phyloP scores from a whole-genome alignment of 2,888 invertebrate species.

The Epinotia brunnichana region DNA sequence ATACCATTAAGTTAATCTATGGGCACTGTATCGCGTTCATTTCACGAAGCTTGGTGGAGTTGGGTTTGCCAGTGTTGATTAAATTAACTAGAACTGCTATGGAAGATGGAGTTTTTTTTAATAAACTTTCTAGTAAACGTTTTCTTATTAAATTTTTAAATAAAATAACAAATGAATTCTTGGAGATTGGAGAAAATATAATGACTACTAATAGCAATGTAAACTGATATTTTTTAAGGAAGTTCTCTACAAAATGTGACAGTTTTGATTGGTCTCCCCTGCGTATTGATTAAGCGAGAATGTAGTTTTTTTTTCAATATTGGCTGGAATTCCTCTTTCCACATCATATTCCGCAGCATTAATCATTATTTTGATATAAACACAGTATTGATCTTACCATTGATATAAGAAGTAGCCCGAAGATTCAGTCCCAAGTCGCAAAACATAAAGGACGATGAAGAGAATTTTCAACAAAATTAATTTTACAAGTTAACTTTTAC shows the following conservation, averaged over 20 bases:
- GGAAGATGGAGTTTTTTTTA: slow-evolving; percentile 20
- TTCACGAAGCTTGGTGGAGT: slow-evolving; percentile 39
- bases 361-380: no score
- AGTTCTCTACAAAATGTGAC: no score
- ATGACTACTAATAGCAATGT: no score
- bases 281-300: no score
- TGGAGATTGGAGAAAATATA: no score
- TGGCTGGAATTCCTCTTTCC: no score
- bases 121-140: slow-evolving; percentile 1
- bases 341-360: no score
- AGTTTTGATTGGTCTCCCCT: no score
- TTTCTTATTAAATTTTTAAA: background rate
- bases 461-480: background rate
- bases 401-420: background rate
- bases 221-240: no score
- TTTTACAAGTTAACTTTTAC: background rate
- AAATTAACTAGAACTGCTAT: slow-evolving; percentile 34
- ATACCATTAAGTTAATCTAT: slow-evolving; percentile 30
- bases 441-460: background rate
- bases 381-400: background rate
- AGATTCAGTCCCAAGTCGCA: background rate
- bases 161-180: no score
- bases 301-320: no score
- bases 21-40: slow-evolving; percentile 38
- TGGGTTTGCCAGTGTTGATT: slow-evolving; percentile 37